Conservation (phyloP, 1,140 invertebrate genomes). For the Micrasema longulum region DNA sequence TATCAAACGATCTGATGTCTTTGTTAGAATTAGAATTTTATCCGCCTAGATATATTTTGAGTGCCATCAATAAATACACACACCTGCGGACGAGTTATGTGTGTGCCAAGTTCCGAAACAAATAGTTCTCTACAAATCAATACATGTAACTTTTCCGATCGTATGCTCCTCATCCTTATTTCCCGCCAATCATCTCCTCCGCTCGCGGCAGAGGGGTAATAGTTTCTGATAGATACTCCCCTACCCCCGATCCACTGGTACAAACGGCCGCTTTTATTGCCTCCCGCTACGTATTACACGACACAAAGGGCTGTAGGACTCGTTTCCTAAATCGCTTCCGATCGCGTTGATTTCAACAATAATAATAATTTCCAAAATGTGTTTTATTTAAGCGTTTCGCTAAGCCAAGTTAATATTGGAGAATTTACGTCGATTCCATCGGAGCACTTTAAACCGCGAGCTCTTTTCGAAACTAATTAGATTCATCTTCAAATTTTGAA, state of each 20-base stretch:
- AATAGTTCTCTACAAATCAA: conserved; percentile 11
- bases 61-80: too few species aligned
- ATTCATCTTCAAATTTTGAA: conserved; percentile 17
- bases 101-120: background rate
- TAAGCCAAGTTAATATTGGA: background rate
- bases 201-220: conserved; percentile 22
- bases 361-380: too few species aligned
- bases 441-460: background rate
- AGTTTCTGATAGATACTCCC: conserved; percentile 32
- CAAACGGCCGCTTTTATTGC: conserved; percentile 33
- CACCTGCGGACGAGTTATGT: background rate
- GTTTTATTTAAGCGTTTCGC: background rate
- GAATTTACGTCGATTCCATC: conserved; percentile 3
- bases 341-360: background rate
- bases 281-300: conserved; percentile 16
- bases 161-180: conserved; percentile 34
- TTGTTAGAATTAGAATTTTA: too few species aligned
- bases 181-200: conserved; percentile 28
- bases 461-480: conserved; percentile 3
- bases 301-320: conserved; percentile 27
- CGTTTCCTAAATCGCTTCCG: background rate
- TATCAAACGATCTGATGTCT: too few species aligned
- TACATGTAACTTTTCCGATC: conserved; percentile 34
- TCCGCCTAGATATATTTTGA: too few species aligned
- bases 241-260: conserved; percentile 7